Conservation (phyloP, 2,888 invertebrate genomes). For the Zaprionus obscuricornis region DNA sequence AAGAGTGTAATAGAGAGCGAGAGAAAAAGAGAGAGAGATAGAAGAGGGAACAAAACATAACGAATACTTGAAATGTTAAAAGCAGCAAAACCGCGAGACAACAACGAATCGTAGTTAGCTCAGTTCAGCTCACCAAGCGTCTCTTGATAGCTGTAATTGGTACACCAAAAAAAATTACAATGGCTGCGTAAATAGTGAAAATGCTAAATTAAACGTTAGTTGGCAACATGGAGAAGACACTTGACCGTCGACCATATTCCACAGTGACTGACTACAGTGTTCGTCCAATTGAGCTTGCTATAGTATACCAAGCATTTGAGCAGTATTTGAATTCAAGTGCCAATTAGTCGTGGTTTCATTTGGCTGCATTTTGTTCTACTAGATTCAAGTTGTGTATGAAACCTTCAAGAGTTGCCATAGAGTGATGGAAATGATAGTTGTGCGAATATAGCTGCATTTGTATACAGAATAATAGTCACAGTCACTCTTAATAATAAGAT, state of each 20-base stretch:
- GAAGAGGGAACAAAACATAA: no score
- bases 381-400: conserved; percentile 27
- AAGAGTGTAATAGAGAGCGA: not conserved
- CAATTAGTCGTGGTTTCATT: conserved; percentile 66
- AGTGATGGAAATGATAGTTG: no score
- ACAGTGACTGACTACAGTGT: conserved; percentile 20
- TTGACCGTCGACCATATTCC: conserved; percentile 18
- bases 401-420: no score
- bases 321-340: conserved; percentile 63
- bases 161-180: conserved; percentile 46
- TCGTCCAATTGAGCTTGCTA: conserved; percentile 51
- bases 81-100: conserved; percentile 9
- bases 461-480: no score
- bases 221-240: not conserved
- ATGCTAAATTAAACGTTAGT: conserved; percentile 43
- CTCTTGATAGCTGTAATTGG: not conserved
- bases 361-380: conserved; percentile 35
- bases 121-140: not conserved
- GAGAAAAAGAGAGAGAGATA: no score
- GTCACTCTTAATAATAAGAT: no score
- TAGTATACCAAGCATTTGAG: no score
- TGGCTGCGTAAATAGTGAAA: conserved; percentile 41
- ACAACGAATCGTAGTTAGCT: not conserved
- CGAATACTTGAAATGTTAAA: conserved; percentile 22
- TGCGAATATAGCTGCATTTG: no score